phyloP scores from a whole-genome alignment of 1,140 invertebrate genomes.

The Scaptomyza hsui region DNA sequence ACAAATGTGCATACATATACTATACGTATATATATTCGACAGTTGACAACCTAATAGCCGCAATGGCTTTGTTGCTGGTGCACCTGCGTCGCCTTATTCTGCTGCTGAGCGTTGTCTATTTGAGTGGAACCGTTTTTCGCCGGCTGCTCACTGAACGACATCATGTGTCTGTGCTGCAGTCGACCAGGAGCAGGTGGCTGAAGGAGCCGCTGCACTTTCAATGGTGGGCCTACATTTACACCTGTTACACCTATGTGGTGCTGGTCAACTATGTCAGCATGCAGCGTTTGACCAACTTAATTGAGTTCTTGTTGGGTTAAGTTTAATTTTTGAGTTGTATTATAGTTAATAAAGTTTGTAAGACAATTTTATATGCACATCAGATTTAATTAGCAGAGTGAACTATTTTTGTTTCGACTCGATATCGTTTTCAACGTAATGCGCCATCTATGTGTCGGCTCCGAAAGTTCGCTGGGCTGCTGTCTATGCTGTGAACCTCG shows the following conservation, averaged over 20 bases:
- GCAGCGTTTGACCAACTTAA: slow-evolving; percentile 67
- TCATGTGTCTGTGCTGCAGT: slow-evolving; percentile 60
- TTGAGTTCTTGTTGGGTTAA: slow-evolving; percentile 66
- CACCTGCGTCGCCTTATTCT: slow-evolving; percentile 77
- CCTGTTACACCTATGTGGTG: slow-evolving; percentile 66
- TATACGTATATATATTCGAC: background rate
- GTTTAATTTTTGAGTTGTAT: background rate
- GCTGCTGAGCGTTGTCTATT: slow-evolving; percentile 74
- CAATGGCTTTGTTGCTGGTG: slow-evolving; percentile 71
- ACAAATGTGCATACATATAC: background rate
- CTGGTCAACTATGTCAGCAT: slow-evolving; percentile 71
- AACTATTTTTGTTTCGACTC: background rate
- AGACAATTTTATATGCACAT: background rate
- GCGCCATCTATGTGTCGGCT: slow-evolving; percentile 27
- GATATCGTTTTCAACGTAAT: background rate
- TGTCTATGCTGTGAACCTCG: slow-evolving; percentile 1
- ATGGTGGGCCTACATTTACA: slow-evolving; percentile 83
- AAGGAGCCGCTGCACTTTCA: slow-evolving; percentile 74
- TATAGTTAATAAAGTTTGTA: background rate
- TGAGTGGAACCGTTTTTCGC: slow-evolving; percentile 66
- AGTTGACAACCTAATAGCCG: background rate
- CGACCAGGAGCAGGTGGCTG: slow-evolving; percentile 34
- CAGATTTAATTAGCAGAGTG: background rate
- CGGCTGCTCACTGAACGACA: slow-evolving; percentile 65
- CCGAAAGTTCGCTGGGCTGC: background rate